These are phyloP conservation scores for Dryas iulia DNA, from an alignment of 1,140 invertebrate species.

Conservation along the genomic window DNA sequence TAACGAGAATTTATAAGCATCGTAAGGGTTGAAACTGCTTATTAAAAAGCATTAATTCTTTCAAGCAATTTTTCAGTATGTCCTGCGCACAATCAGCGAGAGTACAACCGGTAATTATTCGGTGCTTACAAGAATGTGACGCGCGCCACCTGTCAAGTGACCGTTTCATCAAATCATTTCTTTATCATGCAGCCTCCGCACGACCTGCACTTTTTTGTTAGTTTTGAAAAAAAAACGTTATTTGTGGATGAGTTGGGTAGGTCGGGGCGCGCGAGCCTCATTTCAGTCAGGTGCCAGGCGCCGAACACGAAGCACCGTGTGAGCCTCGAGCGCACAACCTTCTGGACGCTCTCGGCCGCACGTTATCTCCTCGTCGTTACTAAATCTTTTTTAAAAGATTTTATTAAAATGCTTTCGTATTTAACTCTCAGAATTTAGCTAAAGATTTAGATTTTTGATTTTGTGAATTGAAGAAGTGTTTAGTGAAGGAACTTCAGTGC, in stretches of 20 bases:
- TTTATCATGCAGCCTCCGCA: constrained; percentile 71
- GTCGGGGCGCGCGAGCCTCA: constrained; percentile 72
- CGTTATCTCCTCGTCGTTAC: constrained; percentile 22
- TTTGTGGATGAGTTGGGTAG: constrained; percentile 70
- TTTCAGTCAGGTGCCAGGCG: constrained; percentile 74
- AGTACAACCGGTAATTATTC: constrained; percentile 68
- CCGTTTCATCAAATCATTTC: constrained; percentile 78
- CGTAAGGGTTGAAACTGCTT: constrained; percentile 60
- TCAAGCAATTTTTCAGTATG: constrained; percentile 69
- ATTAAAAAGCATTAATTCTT: constrained; percentile 69
- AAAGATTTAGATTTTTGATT: not conserved
- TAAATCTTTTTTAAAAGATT: constrained; percentile 17
- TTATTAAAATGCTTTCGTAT: constrained; percentile 38
- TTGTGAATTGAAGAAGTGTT: constrained; percentile 49
- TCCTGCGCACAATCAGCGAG: constrained; percentile 49
- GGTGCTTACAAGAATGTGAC: constrained; percentile 59
- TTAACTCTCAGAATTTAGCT: not conserved
- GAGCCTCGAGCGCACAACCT: constrained; percentile 35
- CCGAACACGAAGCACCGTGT: constrained; percentile 62
- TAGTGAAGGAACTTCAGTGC: constrained; percentile 44
- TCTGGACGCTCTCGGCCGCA: constrained; percentile 14
- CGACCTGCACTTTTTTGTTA: constrained; percentile 72
- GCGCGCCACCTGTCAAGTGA: constrained; percentile 76
- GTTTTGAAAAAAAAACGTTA: constrained; percentile 73
- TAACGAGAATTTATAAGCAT: constrained; percentile 45